Percentiles rank a stretch among this genome's conserved stretches.
Evolutionary conservation across 2,888 invertebrate species (phyloP).

Genomic region (Stenoptilia bipunctidactyla): DNA sequence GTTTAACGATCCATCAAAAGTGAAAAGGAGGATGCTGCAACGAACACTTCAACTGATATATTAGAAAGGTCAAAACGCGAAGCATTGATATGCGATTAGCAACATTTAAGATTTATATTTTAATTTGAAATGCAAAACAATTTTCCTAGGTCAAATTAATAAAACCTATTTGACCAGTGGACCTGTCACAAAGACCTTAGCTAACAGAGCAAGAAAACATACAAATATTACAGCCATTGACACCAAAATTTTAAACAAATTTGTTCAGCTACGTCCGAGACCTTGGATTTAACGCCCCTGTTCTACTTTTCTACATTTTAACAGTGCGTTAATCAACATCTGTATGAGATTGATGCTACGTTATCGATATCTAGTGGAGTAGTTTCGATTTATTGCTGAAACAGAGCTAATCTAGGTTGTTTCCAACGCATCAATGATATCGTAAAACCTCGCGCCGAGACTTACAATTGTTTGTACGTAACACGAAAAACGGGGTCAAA

Average conservation of each 20-base stretch:
- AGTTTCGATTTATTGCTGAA: not conserved
- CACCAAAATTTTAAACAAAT: slow-evolving; percentile 33
- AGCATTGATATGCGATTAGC: no score
- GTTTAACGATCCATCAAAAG: not conserved
- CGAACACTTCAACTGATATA: no score
- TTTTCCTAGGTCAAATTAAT: no score
- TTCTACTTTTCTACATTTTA: slow-evolving; percentile 61
- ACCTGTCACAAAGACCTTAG: no score
- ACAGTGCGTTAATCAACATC: slow-evolving; percentile 54
- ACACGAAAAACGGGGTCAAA: slow-evolving; percentile 47
- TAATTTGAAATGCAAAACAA: no score
- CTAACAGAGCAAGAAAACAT: no score
- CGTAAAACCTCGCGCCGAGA: slow-evolving; percentile 6
- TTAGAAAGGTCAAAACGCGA: no score
- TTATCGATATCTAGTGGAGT: not conserved
- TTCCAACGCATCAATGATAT: slow-evolving; percentile 5
- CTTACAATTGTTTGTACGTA: slow-evolving; percentile 16
- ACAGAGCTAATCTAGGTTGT: slow-evolving; percentile 1
- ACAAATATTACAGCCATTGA: not conserved
- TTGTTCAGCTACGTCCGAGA: slow-evolving; percentile 45
- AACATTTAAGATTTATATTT: no score
- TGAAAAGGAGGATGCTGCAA: slow-evolving; percentile 4
- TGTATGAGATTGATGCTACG: slow-evolving; percentile 17
- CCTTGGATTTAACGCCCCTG: slow-evolving; percentile 60
- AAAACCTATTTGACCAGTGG: no score